A percentile compares a stretch with the other conserved stretches of the same genome.
phyloP scores from a whole-genome alignment of 2,888 invertebrate species.

The Ophraella communa region DNA sequence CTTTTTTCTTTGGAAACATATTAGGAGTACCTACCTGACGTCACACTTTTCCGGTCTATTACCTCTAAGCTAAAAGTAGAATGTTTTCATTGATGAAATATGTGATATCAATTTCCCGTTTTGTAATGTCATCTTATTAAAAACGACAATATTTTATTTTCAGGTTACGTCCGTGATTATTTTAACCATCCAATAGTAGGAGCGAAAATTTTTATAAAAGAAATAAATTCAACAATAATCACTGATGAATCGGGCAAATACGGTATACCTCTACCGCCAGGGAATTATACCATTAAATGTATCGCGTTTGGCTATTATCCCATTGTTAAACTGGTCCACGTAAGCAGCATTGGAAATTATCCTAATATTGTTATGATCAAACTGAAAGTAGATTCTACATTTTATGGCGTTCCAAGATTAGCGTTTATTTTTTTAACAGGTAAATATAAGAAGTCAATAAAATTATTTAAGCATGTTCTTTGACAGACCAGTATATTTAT shows the following conservation, averaged over 20 bases:
- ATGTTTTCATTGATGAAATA: no score
- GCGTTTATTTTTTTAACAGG: slow-evolving; percentile 79
- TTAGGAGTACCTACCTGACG: no score
- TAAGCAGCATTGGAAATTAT: slow-evolving; percentile 53
- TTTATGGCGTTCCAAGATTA: slow-evolving; percentile 78
- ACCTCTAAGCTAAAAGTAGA: no score
- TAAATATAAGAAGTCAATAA: no score
- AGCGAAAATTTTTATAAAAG: slow-evolving; percentile 62
- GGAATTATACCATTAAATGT: slow-evolving; percentile 64
- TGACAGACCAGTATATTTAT: no score
- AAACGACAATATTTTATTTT: slow-evolving; percentile 23
- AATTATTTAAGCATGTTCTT: no score
- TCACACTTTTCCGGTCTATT: no score
- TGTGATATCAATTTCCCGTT: no score
- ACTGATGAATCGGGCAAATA: slow-evolving; percentile 62
- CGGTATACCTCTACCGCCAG: slow-evolving; percentile 61
- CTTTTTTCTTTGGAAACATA: no score
- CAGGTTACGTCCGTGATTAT: slow-evolving; percentile 68
- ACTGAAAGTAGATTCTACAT: slow-evolving; percentile 69
- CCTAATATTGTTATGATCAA: slow-evolving; percentile 72
- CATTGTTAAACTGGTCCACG: slow-evolving; percentile 59
- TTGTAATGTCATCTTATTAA: not conserved
- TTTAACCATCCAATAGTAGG: slow-evolving; percentile 66
- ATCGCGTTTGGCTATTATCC: slow-evolving; percentile 67
- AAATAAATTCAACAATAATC: slow-evolving; percentile 56